phyloP scores from a whole-genome alignment of 2,113 vertebrate genomes.

The Muntiacus reevesi region DNA sequence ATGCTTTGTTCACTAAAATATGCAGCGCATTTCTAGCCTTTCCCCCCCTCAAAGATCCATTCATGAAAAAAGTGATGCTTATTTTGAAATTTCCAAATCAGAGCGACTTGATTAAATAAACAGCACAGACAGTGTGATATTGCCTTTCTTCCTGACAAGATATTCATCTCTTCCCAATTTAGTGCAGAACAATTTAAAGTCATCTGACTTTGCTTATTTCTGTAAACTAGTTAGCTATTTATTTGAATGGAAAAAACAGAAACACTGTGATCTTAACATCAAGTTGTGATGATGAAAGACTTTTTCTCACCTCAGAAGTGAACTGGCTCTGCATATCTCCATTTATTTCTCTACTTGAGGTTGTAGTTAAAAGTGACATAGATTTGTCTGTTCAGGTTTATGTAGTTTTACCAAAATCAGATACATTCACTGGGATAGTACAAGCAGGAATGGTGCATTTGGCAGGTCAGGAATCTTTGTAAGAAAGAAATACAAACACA shows the following conservation, averaged over 20 bases:
- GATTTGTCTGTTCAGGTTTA: not conserved
- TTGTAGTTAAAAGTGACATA: conserved; percentile 30
- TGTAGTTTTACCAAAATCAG: not conserved
- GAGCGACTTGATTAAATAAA: conserved; percentile 21
- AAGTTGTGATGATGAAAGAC: not conserved
- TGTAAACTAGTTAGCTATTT: not conserved
- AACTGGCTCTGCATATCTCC: not conserved
- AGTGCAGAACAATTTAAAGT: not conserved
- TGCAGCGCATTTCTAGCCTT: not conserved
- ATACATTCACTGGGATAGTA: not conserved
- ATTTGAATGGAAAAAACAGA: not conserved
- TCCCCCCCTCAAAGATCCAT: not conserved
- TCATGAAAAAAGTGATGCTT: not conserved
- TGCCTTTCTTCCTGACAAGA: conserved; percentile 20
- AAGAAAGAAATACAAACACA: not conserved
- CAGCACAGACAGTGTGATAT: not conserved
- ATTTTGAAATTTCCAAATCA: conserved; percentile 52
- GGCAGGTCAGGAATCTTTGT: not conserved
- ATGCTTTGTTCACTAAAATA: not conserved
- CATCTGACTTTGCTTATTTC: not conserved
- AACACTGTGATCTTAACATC: not conserved
- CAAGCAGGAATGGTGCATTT: not conserved
- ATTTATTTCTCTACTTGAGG: not conserved
- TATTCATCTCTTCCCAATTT: not conserved
- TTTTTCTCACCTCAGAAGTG: not conserved